phyloP scores from a whole-genome alignment of 2,888 invertebrate genomes.

The Drosophila merina region DNA sequence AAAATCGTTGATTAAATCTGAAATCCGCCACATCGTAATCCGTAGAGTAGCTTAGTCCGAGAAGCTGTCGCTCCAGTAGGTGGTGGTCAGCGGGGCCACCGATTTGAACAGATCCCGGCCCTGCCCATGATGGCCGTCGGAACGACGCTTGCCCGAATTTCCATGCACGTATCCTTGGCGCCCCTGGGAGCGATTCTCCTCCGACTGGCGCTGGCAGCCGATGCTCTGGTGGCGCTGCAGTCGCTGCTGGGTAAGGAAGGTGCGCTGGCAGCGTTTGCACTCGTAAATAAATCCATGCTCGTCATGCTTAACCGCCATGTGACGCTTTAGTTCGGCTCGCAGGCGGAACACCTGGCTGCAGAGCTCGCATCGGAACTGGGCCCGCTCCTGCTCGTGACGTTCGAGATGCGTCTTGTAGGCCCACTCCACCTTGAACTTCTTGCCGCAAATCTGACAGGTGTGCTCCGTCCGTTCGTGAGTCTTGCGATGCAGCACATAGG shows the following conservation, averaged over 20 bases:
- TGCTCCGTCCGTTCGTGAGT: slow-evolving; percentile 83
- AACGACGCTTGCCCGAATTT: slow-evolving; percentile 41
- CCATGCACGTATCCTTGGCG: slow-evolving; percentile 23
- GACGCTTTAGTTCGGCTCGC: slow-evolving; percentile 80
- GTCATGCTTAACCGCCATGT: slow-evolving; percentile 81
- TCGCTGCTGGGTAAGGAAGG: slow-evolving; percentile 79
- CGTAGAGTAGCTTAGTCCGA: slow-evolving; percentile 79
- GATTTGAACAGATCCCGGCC: slow-evolving; percentile 84
- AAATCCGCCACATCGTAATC: slow-evolving; percentile 1
- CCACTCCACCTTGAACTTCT: slow-evolving; percentile 83
- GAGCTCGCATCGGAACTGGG: slow-evolving; percentile 67
- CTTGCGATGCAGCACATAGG: slow-evolving; percentile 85
- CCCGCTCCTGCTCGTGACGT: slow-evolving; percentile 81
- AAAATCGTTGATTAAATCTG: slow-evolving; percentile 37
- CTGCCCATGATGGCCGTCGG: slow-evolving; percentile 60
- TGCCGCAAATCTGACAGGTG: slow-evolving; percentile 83
- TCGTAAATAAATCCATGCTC: slow-evolving; percentile 74
- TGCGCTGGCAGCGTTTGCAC: slow-evolving; percentile 82
- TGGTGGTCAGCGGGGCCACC: slow-evolving; percentile 84
- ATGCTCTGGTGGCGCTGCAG: slow-evolving; percentile 78
- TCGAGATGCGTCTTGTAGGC: slow-evolving; percentile 84
- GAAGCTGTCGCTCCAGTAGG: slow-evolving; percentile 85
- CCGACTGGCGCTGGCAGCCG: slow-evolving; percentile 52
- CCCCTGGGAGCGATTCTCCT: slow-evolving; percentile 33
- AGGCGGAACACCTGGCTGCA: slow-evolving; percentile 72